Evolutionary conservation across 2,888 invertebrate species (phyloP).

Genomic region (Synanthedon andrenaeformis): DNA sequence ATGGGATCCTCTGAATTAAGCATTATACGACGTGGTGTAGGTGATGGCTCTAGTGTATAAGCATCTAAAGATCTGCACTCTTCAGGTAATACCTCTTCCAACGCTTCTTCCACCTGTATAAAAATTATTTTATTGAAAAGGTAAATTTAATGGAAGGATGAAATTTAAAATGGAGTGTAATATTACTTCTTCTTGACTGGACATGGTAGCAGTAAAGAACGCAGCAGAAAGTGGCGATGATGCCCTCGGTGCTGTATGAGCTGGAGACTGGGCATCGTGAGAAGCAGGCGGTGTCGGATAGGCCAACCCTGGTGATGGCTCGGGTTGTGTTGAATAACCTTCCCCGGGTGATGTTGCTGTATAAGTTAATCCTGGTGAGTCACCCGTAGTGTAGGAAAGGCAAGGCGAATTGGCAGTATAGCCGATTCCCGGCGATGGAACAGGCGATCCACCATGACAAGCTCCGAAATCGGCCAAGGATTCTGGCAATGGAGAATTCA

Average conservation of each 20-base stretch:
- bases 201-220: slow-evolving; percentile 86
- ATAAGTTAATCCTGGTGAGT: slow-evolving; percentile 53
- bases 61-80: slow-evolving; percentile 75
- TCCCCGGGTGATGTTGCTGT: slow-evolving; percentile 52
- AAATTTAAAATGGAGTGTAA: not conserved
- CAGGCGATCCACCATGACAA: slow-evolving; percentile 73
- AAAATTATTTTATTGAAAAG: not conserved
- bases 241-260: slow-evolving; percentile 74
- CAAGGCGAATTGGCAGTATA: slow-evolving; percentile 70
- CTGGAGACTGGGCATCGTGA: slow-evolving; percentile 82
- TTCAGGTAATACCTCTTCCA: slow-evolving; percentile 86
- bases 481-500: slow-evolving; percentile 83
- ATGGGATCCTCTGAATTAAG: slow-evolving; percentile 89
- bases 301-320: slow-evolving; percentile 77
- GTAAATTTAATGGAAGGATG: not conserved
- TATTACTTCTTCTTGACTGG: slow-evolving; percentile 80
- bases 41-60: slow-evolving; percentile 74
- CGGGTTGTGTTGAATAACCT: slow-evolving; percentile 52
- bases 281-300: slow-evolving; percentile 92
- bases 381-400: slow-evolving; percentile 81
- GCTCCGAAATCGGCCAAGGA: slow-evolving; percentile 86
- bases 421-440: slow-evolving; percentile 65
- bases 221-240: slow-evolving; percentile 86
- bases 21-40: slow-evolving; percentile 86
- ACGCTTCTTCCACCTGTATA: slow-evolving; percentile 80